These are phyloP conservation scores for Jordanella pulchra DNA, from an alignment of 2,797 vertebrate genomes.

Conservation along the genomic window DNA sequence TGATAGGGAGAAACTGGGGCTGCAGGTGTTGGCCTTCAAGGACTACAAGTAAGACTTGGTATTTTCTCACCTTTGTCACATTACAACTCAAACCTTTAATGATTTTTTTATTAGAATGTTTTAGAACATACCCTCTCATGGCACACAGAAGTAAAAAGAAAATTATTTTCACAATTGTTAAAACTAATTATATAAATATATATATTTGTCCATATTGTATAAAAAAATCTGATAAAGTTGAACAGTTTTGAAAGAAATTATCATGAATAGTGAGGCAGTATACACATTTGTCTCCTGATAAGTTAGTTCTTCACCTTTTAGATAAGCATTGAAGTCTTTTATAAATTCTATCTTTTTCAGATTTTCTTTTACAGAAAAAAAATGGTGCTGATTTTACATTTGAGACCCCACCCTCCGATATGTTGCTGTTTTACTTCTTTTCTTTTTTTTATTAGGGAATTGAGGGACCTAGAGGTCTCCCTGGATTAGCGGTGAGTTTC, in stretches of 20 bases:
- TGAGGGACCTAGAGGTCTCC: slow-evolving; percentile 75
- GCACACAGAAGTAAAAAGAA: background rate
- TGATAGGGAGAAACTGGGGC: slow-evolving; percentile 74
- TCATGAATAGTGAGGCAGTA: background rate
- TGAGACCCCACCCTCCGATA: background rate
- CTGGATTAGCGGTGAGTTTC: slow-evolving; percentile 72
- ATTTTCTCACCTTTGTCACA: background rate
- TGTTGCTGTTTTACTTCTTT: background rate
- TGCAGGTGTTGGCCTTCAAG: slow-evolving; percentile 66
- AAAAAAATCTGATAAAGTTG: background rate
- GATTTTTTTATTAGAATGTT: background rate
- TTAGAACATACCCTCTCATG: background rate
- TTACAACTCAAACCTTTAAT: background rate
- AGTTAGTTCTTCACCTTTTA: background rate
- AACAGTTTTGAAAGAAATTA: background rate
- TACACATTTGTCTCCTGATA: background rate
- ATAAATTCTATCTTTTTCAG: too few species aligned
- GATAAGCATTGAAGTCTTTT: background rate
- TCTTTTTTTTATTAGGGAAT: slow-evolving; percentile 66
- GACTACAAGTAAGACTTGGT: slow-evolving; percentile 68
- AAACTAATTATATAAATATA: background rate
- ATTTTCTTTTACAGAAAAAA: background rate
- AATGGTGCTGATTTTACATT: slow-evolving; percentile 2
- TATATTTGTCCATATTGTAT: background rate
- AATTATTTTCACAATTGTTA: background rate